These are phyloP conservation scores for Fratercula arctica DNA, from an alignment of 2,797 vertebrate species.

Conservation along the genomic window DNA sequence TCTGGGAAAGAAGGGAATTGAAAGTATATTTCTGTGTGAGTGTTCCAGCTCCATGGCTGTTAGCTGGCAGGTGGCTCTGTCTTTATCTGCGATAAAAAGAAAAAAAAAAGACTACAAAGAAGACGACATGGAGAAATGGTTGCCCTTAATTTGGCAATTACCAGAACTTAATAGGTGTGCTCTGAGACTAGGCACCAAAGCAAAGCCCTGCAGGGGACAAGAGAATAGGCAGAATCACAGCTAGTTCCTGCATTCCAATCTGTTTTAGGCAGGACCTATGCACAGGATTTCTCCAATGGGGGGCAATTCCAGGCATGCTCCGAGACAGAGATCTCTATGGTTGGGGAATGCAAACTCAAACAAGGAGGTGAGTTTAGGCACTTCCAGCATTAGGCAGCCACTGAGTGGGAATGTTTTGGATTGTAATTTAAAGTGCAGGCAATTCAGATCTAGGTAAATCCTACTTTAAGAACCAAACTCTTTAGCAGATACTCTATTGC, in stretches of 20 bases:
- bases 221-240: not conserved
- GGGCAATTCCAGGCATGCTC: slow-evolving; percentile 46
- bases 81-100: not conserved
- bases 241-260: slow-evolving; percentile 30
- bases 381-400: not conserved
- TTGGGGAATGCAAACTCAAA: not conserved
- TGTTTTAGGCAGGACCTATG: not conserved
- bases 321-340: not conserved
- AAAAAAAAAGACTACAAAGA: not conserved
- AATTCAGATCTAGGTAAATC: not conserved
- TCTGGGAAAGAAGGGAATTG: not conserved
- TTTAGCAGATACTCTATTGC: not conserved
- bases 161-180: not conserved
- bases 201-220: slow-evolving; percentile 14
- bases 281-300: not conserved
- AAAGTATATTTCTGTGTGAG: not conserved
- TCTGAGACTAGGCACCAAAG: not conserved
- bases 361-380: not conserved
- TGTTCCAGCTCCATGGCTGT: not conserved
- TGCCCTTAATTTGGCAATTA: not conserved
- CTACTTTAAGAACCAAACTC: not conserved
- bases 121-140: not conserved
- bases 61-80: not conserved
- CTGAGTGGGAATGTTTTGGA: not conserved
- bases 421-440: not conserved